Evolutionary conservation across 2,113 vertebrate genomes (phyloP).

Genomic region (human): GRCh38 chr9:34563001-34563500

Average conservation of each 20-base stretch:
- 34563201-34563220: not conserved
- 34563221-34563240: not conserved
- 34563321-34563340: not conserved
- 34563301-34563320: not conserved
- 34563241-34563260: constrained; percentile 49
- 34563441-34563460: not conserved
- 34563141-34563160: not conserved
- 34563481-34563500: not conserved
- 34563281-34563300: not conserved
- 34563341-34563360: not conserved
- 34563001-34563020: not conserved
- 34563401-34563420: not conserved
- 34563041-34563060: not conserved
- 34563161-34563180: not conserved
- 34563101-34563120: not conserved
- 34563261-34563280: constrained; percentile 56
- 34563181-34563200: not conserved
- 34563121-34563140: not conserved
- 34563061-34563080: not conserved
- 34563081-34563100: not conserved
- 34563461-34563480: not conserved
- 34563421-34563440: not conserved
- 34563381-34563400: not conserved
- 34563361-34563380: not conserved
- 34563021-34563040: not conserved